A percentile compares a stretch with the other conserved stretches of the same genome.
Conservation (phyloP, 1,140 invertebrate genomes). For the Neodiprion virginianus region DNA sequence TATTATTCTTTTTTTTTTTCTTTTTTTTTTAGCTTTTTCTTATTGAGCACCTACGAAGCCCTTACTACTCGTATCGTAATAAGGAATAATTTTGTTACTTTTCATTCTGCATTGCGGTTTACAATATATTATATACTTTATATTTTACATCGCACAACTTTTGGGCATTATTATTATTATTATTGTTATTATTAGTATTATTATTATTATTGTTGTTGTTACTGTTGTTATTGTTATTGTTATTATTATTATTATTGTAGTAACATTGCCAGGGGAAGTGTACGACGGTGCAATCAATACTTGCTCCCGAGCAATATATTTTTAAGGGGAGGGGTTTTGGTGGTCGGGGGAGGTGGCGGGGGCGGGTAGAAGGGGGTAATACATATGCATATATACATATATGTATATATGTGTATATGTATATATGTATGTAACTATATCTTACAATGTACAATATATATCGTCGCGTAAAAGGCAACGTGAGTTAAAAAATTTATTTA, state of each 20-base stretch:
- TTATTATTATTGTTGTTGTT: no score
- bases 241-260: not conserved
- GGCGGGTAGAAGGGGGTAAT: no score
- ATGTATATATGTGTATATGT: no score
- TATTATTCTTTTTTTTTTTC: not conserved
- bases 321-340: not conserved
- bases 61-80: conserved; percentile 7
- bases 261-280: not conserved
- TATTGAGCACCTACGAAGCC: conserved; percentile 4
- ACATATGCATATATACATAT: no score
- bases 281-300: conserved; percentile 4
- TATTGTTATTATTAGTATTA: no score
- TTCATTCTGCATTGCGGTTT: conserved; percentile 42
- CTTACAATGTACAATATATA: conserved; percentile 4
- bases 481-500: not conserved
- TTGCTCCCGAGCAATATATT: not conserved
- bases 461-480: not conserved
- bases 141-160: conserved; percentile 3
- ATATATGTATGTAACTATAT: not conserved
- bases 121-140: conserved; percentile 22
- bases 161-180: no score
- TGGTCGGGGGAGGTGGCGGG: no score
- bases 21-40: not conserved
- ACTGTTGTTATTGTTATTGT: no score
- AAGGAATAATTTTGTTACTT: conserved; percentile 1